Conservation (phyloP, 2,113 vertebrate genomes). For the Sarotherodon lohbergeri region DNA sequence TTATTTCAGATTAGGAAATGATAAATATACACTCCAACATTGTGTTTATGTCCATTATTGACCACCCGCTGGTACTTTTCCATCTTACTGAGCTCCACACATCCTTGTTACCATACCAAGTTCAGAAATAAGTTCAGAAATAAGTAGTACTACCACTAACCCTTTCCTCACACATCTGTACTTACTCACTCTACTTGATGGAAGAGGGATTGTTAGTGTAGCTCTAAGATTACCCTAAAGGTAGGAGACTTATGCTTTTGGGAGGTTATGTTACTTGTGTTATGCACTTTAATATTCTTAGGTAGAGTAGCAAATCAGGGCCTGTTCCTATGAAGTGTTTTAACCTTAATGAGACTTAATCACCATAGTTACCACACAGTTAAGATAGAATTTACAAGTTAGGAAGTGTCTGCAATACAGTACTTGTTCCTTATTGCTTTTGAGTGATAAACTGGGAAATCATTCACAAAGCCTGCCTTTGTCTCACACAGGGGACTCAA, state of each 20-base stretch:
- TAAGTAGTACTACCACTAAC: not conserved
- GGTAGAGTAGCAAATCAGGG: not conserved
- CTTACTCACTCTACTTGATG: not conserved
- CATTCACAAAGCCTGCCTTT: conserved; percentile 4
- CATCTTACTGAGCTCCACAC: not conserved
- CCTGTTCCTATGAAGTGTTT: not conserved
- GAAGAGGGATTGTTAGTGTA: not conserved
- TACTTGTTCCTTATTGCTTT: not conserved
- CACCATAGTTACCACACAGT: not conserved
- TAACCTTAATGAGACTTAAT: not conserved
- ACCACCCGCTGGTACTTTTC: not conserved
- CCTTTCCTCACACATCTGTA: not conserved
- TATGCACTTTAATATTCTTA: not conserved
- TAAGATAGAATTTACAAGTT: not conserved
- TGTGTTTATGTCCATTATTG: not conserved
- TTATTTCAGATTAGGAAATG: not conserved
- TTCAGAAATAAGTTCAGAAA: not conserved
- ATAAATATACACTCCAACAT: not conserved
- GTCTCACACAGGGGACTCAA: conserved; percentile 87
- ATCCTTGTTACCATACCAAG: not conserved
- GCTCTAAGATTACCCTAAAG: not conserved
- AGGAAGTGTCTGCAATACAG: not conserved
- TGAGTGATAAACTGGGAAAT: not conserved
- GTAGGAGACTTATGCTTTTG: not conserved
- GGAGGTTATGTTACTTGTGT: not conserved